These are phyloP conservation scores for Thera britannica DNA, from an alignment of 2,888 invertebrate genomes.

Conservation along the genomic window DNA sequence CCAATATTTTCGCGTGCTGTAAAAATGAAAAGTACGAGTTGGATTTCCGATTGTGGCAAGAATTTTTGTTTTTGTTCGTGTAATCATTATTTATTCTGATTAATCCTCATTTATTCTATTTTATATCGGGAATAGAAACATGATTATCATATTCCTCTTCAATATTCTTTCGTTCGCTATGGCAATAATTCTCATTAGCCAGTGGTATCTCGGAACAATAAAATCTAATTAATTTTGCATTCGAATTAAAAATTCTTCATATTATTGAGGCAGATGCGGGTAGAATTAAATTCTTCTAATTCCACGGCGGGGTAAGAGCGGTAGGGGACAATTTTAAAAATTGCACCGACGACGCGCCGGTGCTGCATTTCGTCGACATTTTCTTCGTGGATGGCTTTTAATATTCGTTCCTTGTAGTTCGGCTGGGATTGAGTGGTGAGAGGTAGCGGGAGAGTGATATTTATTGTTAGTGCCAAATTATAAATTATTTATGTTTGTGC, in stretches of 20 bases:
- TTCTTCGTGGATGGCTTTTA: conserved; percentile 53
- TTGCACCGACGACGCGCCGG: conserved; percentile 39
- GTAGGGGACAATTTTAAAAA: conserved; percentile 49
- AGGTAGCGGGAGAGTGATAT: conserved; percentile 5
- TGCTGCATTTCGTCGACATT: conserved; percentile 41
- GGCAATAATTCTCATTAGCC: not conserved
- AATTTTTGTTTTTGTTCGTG: too few relatives aligned
- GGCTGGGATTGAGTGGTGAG: conserved; percentile 5
- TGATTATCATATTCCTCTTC: not conserved
- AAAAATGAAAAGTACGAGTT: not conserved
- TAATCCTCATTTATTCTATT: too few relatives aligned
- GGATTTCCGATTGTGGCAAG: too few relatives aligned
- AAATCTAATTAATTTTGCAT: conserved; percentile 28
- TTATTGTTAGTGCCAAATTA: too few relatives aligned
- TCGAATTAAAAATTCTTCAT: conserved; percentile 39
- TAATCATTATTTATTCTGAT: too few relatives aligned
- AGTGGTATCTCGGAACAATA: conserved; percentile 14
- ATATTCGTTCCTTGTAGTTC: conserved; percentile 49
- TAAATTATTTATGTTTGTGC: too few relatives aligned
- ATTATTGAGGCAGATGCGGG: conserved; percentile 38
- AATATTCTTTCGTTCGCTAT: not conserved
- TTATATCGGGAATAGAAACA: too few relatives aligned
- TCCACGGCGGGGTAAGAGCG: conserved; percentile 15
- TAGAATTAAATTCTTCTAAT: conserved; percentile 43
- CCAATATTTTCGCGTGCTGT: not conserved